phyloP scores from a whole-genome alignment of 2,888 invertebrate genomes.

The Tolmerus cingulatus region DNA sequence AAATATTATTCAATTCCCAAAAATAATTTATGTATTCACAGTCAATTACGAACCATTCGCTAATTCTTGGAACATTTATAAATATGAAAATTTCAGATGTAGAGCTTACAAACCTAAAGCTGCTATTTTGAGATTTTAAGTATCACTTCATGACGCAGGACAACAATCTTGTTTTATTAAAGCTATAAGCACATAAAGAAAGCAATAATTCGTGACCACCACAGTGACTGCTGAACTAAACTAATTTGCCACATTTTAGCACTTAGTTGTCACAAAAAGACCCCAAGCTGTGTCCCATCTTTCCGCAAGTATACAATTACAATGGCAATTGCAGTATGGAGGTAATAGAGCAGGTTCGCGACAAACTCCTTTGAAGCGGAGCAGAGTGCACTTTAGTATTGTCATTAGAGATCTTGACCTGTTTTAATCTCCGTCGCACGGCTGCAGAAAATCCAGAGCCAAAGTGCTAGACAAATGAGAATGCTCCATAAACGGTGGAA shows the following conservation, averaged over 20 bases:
- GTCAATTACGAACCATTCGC: background rate
- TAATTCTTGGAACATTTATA: background rate
- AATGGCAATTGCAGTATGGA: background rate
- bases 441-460: background rate
- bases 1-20: background rate
- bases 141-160: background rate
- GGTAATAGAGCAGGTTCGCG: background rate
- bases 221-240: background rate
- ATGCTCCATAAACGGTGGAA: background rate
- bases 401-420: background rate
- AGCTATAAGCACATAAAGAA: background rate
- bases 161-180: background rate
- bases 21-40: background rate
- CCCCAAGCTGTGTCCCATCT: background rate
- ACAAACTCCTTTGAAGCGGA: background rate
- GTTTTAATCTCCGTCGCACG: background rate
- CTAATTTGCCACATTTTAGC: background rate
- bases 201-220: background rate
- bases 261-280: background rate
- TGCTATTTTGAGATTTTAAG: background rate
- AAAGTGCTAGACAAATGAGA: background rate
- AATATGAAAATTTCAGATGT: background rate
- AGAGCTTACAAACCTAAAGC: background rate
- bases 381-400: background rate
- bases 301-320: background rate